phyloP scores from a whole-genome alignment of 2,113 vertebrate species.

The Neodon shergylaensis region DNA sequence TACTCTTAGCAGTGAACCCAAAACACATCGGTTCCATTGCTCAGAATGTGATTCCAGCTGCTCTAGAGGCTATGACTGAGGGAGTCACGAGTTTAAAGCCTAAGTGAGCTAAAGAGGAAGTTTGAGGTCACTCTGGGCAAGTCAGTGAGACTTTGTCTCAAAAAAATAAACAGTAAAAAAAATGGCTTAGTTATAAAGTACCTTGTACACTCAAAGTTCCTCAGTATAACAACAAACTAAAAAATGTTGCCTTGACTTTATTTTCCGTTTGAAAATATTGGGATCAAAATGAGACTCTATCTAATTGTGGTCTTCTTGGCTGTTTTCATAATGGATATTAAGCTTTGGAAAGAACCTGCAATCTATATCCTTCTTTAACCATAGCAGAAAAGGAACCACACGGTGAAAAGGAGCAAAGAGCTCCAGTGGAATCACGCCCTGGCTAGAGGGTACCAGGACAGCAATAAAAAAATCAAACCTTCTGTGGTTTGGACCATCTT shows the following conservation, averaged over 20 bases:
- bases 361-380: neutral
- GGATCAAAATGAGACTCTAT: neutral
- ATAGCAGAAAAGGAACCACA: neutral
- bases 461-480: neutral
- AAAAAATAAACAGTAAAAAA: neutral
- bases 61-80: neutral
- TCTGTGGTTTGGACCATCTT: neutral
- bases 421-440: neutral
- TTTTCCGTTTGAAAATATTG: constrained; percentile 20
- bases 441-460: too few relatives aligned
- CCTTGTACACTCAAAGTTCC: neutral
- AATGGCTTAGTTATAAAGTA: neutral
- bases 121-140: neutral
- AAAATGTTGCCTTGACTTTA: neutral
- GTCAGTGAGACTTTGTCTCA: neutral
- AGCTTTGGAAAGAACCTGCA: neutral
- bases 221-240: neutral
- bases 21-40: neutral
- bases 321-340: constrained; percentile 24
- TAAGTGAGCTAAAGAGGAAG: neutral
- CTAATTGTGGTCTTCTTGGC: neutral
- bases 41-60: neutral
- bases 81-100: neutral
- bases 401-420: neutral
- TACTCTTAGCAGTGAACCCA: neutral